Evolutionary conservation across 2,113 vertebrate species (phyloP).

Genomic region (Colistium nudipinnis): DNA sequence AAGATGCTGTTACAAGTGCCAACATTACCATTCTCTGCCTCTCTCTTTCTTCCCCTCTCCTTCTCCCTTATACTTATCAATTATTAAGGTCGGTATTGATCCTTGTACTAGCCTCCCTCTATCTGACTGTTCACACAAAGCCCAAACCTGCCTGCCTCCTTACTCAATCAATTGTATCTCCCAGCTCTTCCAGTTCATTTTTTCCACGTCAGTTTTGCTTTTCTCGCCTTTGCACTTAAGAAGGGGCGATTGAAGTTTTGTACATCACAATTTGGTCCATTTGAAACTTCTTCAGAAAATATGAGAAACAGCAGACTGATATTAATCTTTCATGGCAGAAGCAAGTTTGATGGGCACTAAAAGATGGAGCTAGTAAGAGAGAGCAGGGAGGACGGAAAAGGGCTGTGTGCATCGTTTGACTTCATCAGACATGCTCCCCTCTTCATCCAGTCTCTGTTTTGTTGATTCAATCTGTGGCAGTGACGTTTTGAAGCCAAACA

Average conservation of each 20-base stretch:
- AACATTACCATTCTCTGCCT: conserved; percentile 57
- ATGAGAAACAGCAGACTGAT: conserved; percentile 37
- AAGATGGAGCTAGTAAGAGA: conserved; percentile 38
- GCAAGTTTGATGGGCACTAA: conserved; percentile 52
- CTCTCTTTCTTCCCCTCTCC: conserved; percentile 55
- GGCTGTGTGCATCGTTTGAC: conserved; percentile 41
- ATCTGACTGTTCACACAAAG: conserved; percentile 83
- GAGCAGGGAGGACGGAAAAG: conserved; percentile 40
- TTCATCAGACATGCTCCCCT: conserved; percentile 27
- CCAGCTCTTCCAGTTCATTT: conserved; percentile 55
- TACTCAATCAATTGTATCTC: conserved; percentile 80
- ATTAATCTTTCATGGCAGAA: conserved; percentile 62
- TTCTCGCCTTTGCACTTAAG: conserved; percentile 67
- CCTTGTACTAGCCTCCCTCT: conserved; percentile 81
- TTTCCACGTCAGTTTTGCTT: conserved; percentile 70
- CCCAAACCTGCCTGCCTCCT: conserved; percentile 78
- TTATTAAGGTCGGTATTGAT: conserved; percentile 86
- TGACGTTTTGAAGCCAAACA: conserved; percentile 44
- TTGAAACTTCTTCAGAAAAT: conserved; percentile 61
- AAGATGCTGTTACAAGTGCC: conserved; percentile 76
- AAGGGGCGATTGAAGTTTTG: conserved; percentile 46
- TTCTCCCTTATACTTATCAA: conserved; percentile 82
- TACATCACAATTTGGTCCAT: conserved; percentile 46
- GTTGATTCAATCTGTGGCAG: no score
- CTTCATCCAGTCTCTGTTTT: conserved; percentile 36